These are phyloP conservation scores for Pyrocephalus nanus DNA, from an alignment of 2,797 vertebrate genomes.

Conservation along the genomic window DNA sequence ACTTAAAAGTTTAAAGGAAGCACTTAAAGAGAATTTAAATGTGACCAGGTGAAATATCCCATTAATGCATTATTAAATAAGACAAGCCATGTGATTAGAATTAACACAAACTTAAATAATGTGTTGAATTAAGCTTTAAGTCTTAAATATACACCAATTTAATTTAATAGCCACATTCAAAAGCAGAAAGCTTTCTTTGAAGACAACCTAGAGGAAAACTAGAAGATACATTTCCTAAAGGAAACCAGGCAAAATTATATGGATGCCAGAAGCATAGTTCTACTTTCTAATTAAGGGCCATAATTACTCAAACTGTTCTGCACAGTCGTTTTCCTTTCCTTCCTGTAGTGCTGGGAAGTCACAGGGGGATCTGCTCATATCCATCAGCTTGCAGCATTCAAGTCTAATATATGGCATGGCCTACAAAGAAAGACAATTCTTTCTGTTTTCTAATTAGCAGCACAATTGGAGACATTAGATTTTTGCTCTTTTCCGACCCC, in stretches of 20 bases:
- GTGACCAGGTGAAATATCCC: not conserved
- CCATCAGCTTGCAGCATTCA: not conserved
- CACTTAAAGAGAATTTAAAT: not conserved
- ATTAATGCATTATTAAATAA: not conserved
- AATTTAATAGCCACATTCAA: not conserved
- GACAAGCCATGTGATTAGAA: not conserved
- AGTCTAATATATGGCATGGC: not conserved
- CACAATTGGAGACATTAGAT: not conserved
- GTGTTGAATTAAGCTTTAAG: not conserved
- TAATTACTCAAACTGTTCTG: slow-evolving; percentile 17
- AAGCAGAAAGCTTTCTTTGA: slow-evolving; percentile 12
- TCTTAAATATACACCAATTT: not conserved
- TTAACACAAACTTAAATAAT: not conserved
- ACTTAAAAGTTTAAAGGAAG: not conserved
- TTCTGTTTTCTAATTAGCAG: slow-evolving; percentile 2
- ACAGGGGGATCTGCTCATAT: not conserved
- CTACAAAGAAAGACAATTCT: not conserved
- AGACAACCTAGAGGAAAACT: not conserved
- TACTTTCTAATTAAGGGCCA: slow-evolving; percentile 17
- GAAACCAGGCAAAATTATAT: slow-evolving; percentile 1
- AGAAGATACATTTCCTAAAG: not conserved
- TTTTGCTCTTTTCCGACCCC: not conserved
- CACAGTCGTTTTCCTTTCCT: not conserved
- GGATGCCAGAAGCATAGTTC: not conserved
- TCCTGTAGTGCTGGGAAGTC: not conserved